Percentiles rank a stretch among this genome's conserved stretches.
Conservation (phyloP, 1,140 invertebrate species). For the Trachymyrmex cornetzi region DNA sequence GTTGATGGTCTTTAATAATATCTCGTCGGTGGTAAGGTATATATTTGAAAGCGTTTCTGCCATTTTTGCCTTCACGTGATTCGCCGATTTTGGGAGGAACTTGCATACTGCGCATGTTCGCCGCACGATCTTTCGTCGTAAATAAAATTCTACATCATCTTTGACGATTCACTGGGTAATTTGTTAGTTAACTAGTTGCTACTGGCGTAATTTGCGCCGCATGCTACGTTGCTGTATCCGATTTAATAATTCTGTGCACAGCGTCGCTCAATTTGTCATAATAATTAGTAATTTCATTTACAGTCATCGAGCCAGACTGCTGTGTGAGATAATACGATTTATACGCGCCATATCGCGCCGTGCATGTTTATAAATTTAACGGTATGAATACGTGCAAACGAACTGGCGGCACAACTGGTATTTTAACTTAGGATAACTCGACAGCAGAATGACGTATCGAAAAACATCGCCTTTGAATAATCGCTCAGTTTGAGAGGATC, state of each 20-base stretch:
- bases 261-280: not conserved
- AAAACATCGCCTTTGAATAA: constrained; percentile 23
- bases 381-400: not conserved
- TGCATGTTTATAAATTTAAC: not conserved
- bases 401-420: no score
- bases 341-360: not conserved
- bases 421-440: not conserved
- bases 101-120: not conserved
- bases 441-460: constrained; percentile 29
- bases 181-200: not conserved
- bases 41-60: not conserved
- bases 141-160: not conserved
- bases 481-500: constrained; percentile 1
- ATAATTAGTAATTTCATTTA: constrained; percentile 4
- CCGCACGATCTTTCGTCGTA: not conserved
- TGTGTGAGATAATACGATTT: not conserved
- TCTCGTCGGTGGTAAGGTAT: no score
- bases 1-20: no score
- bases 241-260: not conserved
- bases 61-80: not conserved
- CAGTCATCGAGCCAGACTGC: not conserved
- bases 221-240: no score
- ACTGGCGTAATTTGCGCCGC: not conserved
- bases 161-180: not conserved
- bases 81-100: not conserved